phyloP scores from a whole-genome alignment of 2,888 invertebrate species.

The Stenichneumon culpator region DNA sequence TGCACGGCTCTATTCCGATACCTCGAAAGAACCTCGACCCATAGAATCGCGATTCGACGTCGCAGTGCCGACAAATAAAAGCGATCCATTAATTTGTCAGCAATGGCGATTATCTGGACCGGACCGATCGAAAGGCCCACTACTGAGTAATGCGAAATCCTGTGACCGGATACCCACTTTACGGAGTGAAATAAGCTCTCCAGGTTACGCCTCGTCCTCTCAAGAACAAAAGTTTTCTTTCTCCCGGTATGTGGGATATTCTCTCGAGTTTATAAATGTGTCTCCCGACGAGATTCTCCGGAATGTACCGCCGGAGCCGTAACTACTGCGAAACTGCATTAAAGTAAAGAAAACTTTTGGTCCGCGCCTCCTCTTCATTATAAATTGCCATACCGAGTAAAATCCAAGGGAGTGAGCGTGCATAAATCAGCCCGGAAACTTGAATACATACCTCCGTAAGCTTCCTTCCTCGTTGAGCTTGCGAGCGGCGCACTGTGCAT shows the following conservation, averaged over 20 bases:
- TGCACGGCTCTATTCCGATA: too few species aligned
- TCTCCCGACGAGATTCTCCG: background rate
- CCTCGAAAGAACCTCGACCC: too few species aligned
- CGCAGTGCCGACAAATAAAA: too few species aligned
- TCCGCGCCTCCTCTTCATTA: constrained; percentile 25
- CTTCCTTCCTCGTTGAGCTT: constrained; percentile 49
- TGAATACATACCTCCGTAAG: constrained; percentile 26
- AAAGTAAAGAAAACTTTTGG: constrained; percentile 24
- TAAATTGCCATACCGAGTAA: background rate
- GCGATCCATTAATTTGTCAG: too few species aligned
- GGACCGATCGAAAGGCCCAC: too few species aligned
- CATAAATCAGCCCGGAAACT: constrained; percentile 45
- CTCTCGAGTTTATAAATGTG: background rate
- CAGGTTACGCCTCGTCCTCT: background rate
- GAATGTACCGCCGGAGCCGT: background rate
- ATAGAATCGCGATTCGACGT: too few species aligned
- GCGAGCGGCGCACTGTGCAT: constrained; percentile 10
- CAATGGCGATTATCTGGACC: too few species aligned
- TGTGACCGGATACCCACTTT: background rate
- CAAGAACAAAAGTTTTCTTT: background rate
- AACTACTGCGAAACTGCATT: constrained; percentile 5
- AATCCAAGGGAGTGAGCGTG: constrained; percentile 39
- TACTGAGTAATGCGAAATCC: background rate
- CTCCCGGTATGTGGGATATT: background rate
- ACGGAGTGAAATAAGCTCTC: background rate